Conservation (phyloP, 2,113 vertebrate genomes). For the Oxyura jamaicensis region DNA sequence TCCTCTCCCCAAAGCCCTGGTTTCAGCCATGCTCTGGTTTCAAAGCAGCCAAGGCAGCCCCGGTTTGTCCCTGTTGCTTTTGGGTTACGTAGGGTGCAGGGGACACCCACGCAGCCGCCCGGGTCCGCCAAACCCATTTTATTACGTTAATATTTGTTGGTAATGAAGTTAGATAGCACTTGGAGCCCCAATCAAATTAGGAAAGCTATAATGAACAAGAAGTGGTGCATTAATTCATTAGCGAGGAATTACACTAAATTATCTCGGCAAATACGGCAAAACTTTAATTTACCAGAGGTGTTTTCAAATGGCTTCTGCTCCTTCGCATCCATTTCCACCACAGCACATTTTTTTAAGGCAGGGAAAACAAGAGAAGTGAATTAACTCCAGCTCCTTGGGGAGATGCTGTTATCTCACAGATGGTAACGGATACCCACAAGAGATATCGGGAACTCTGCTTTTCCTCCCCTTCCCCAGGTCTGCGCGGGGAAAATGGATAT, state of each 20-base stretch:
- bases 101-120: neutral
- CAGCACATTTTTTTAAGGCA: neutral
- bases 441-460: neutral
- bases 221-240: conserved; percentile 19
- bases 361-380: neutral
- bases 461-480: neutral
- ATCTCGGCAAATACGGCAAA: conserved; percentile 11
- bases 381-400: neutral
- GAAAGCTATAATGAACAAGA: conserved; percentile 40
- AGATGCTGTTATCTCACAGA: rapidly evolving
- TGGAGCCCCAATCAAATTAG: neutral
- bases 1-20: neutral
- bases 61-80: neutral
- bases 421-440: neutral
- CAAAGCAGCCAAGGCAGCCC: neutral
- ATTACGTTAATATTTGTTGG: neutral
- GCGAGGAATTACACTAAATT: conserved; percentile 19
- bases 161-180: neutral
- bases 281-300: neutral
- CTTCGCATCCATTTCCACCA: neutral
- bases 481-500: neutral
- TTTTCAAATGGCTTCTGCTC: conserved; percentile 5
- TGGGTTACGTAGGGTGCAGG: neutral
- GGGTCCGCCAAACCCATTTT: neutral
- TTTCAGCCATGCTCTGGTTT: neutral